Evolutionary conservation across 1,140 invertebrate species (phyloP), one percentile per base, ranked within the genome.

Genomic region (Streblospio benedicti): DNA sequence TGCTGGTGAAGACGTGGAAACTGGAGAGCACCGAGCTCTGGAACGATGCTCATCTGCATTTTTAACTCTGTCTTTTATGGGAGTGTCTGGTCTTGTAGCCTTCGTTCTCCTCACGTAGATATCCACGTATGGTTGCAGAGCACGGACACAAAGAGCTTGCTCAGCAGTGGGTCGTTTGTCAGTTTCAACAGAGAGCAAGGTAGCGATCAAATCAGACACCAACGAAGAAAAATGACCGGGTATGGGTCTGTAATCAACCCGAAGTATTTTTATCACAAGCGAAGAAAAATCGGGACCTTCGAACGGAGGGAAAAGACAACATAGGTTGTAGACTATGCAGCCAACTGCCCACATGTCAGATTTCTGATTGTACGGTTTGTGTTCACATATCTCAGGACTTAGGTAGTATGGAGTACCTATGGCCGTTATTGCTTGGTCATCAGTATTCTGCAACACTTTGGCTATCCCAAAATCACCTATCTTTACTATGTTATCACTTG

Each of bases 291-390:
- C 87, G 18, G 81, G 79, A 0, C 85, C 87, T 64, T 86, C 83
- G 72, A 89, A 89, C 1, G 87, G 85, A 72, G 85, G 86, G 52
- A 83, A 82, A 2, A 88, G 72, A 67, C 83, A 84, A 43, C 71
- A 71, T 63, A 82, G 65, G 63, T 82, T 79, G 67, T 81, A 82
- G 20, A 82, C 65, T n/a, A 82, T 73, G 71, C 81, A 82, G 1
- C 81, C 81, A 14, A 79, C 63, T 9, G 80, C 74, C 81, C 81
- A 82, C 49, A 82, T 76, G 66, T 82, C 81, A 69, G 78, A 81
- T 32, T 69, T 70, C 45, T 64, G 62, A 59, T 62, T 53, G 4
- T 62, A 82, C 63, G 77, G 76, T 55, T 76, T 72, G 59, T 76
- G 76, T 63, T 80, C 66, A 67, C 77, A 77, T 51, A 80, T 79